Percentiles rank a stretch among this genome's conserved stretches.
phyloP scores from a whole-genome alignment of 2,113 vertebrate genomes.

The Dasyprocta punctata region DNA sequence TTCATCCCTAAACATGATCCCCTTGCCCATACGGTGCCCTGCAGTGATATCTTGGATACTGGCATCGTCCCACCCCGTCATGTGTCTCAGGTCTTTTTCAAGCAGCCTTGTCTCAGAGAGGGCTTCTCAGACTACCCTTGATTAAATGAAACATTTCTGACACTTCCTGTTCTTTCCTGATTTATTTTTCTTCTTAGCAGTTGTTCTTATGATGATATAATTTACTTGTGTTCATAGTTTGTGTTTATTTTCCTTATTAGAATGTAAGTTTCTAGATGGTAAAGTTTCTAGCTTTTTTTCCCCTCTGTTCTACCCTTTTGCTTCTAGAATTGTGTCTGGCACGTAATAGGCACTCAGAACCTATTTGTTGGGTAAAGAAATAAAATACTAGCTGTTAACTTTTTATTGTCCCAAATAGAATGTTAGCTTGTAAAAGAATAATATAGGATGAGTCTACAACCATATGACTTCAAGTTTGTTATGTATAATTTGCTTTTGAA shows the following conservation, averaged over 20 bases:
- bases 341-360: neutral
- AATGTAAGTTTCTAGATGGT: neutral
- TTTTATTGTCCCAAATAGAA: neutral
- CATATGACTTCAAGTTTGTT: neutral
- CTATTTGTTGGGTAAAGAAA: constrained; percentile 33
- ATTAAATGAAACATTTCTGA: neutral
- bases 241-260: neutral
- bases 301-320: neutral
- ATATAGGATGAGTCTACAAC: neutral
- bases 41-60: neutral
- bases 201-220: neutral
- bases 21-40: neutral
- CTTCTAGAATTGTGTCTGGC: neutral
- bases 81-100: neutral
- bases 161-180: neutral
- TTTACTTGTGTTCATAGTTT: neutral
- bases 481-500: constrained; percentile 13
- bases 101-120: neutral
- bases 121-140: neutral
- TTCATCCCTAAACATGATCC: accelerated
- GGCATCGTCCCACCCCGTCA: accelerated
- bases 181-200: constrained; percentile 6
- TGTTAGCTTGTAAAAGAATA: neutral
- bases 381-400: neutral
- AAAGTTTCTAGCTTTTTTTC: neutral